Evolutionary conservation across 2,797 vertebrate species (phyloP).

Genomic region (Astyanax mexicanus): DNA sequence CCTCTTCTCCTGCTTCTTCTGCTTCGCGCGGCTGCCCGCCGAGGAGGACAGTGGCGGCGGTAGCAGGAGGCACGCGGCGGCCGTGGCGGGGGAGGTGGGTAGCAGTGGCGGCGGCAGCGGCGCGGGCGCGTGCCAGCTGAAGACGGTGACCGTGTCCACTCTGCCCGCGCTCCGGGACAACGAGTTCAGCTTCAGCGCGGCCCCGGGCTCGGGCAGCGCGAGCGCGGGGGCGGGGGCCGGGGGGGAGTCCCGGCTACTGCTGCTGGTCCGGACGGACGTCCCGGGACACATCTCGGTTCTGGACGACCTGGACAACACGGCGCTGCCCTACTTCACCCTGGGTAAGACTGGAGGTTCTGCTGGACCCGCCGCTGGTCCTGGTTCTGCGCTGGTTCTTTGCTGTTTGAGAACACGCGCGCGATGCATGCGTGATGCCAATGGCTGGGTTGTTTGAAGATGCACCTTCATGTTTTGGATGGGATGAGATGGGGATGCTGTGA

Average conservation of each 20-base stretch:
- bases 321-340: conserved; percentile 98
- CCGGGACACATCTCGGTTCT: conserved; percentile 94
- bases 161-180: conserved; percentile 94
- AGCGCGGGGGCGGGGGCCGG: conserved; percentile 71
- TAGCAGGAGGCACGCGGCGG: conserved; percentile 59
- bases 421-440: no score
- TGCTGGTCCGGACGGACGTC: conserved; percentile 95
- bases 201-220: conserved; percentile 78
- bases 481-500: no score
- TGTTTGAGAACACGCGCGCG: no score
- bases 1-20: conserved; percentile 57
- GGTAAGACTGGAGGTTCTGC: conserved; percentile 89
- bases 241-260: conserved; percentile 90
- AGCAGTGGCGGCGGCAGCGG: no score
- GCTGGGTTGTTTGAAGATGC: no score
- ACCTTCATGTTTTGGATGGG: no score
- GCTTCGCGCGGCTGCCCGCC: conserved; percentile 39
- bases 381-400: no score
- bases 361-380: no score
- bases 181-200: conserved; percentile 93
- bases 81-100: conserved; percentile 65
- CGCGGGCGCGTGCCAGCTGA: conserved; percentile 86
- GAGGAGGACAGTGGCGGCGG: conserved; percentile 52
- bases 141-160: conserved; percentile 94
- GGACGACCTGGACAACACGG: conserved; percentile 98